A percentile compares a stretch with the other conserved stretches of the same genome.
Evolutionary conservation across 2,888 invertebrate genomes (phyloP).

Genomic region (Enchytraeus crypticus): DNA sequence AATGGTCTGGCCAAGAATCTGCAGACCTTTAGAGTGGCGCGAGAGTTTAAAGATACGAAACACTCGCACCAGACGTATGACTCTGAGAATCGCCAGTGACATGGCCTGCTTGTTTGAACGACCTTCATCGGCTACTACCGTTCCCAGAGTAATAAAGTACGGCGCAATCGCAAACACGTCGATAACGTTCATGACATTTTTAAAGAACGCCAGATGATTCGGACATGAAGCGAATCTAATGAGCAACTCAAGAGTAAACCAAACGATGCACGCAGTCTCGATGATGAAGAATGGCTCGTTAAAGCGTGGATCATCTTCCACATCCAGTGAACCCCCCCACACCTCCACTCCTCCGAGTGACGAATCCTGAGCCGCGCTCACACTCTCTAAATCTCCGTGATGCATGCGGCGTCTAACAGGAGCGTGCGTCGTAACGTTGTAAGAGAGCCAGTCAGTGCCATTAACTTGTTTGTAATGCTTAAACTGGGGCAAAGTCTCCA

Average conservation of each 20-base stretch:
- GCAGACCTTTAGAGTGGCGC: too few relatives aligned
- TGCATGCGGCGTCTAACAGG: too few relatives aligned
- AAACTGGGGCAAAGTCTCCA: conserved; percentile 97
- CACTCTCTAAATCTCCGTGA: too few relatives aligned
- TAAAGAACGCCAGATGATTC: conserved; percentile 95
- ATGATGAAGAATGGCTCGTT: conserved; percentile 99
- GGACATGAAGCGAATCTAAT: conserved; percentile 98
- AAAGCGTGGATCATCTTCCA: conserved; percentile 92
- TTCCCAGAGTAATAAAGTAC: conserved; percentile 97
- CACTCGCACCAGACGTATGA: conserved; percentile 96
- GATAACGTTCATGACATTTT: conserved; percentile 99
- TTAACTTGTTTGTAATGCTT: conserved; percentile 77
- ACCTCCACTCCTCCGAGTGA: too few relatives aligned
- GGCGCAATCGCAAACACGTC: conserved; percentile 99
- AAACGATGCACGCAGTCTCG: conserved; percentile 97
- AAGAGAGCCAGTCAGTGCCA: conserved; percentile 29
- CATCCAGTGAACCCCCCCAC: conserved; percentile 62
- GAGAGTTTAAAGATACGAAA: too few relatives aligned
- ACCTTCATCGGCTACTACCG: conserved; percentile 85
- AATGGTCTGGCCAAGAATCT: too few relatives aligned
- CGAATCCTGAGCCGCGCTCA: conserved; percentile 36
- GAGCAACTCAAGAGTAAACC: conserved; percentile 91
- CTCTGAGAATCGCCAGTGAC: conserved; percentile 83
- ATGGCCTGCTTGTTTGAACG: conserved; percentile 32
- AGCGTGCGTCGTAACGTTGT: too few relatives aligned